These are phyloP conservation scores for Polyploca ridens DNA, from an alignment of 2,888 invertebrate species.

Conservation along the genomic window DNA sequence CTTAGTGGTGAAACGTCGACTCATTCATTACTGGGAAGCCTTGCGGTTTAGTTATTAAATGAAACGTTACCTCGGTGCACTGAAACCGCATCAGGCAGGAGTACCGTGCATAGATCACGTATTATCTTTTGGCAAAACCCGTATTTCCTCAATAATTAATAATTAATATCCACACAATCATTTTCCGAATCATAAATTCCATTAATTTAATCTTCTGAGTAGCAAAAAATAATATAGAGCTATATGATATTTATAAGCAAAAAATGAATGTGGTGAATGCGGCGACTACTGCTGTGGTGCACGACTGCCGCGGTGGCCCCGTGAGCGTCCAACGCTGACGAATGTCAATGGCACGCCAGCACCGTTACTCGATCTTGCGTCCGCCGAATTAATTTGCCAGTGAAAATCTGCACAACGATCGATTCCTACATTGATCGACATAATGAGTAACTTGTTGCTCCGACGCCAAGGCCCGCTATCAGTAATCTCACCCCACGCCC, in stretches of 20 bases:
- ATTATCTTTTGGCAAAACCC: constrained; percentile 24
- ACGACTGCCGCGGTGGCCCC: constrained; percentile 39
- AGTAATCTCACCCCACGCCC: constrained; percentile 64
- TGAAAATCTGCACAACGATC: constrained; percentile 73
- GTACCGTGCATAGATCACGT: constrained; percentile 39
- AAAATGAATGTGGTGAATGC: constrained; percentile 21
- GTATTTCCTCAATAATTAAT: not conserved
- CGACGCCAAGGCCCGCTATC: constrained; percentile 68
- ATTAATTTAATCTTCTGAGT: not conserved
- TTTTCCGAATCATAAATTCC: not conserved
- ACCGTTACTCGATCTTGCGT: constrained; percentile 82
- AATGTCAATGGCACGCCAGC: constrained; percentile 81
- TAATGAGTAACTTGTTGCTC: constrained; percentile 75
- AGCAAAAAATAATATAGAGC: not conserved
- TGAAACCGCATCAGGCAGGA: constrained; percentile 50
- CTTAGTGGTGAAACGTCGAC: constrained; percentile 63
- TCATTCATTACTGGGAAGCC: constrained; percentile 67
- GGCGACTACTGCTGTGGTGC: constrained; percentile 32
- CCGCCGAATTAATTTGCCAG: constrained; percentile 82
- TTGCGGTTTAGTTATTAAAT: constrained; percentile 74
- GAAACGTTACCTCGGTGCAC: constrained; percentile 63
- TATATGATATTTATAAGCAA: constrained; percentile 10
- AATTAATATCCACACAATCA: not conserved
- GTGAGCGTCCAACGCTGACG: constrained; percentile 68
- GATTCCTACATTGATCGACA: constrained; percentile 72